phyloP scores from a whole-genome alignment of 2,888 invertebrate species.

The Acanthosoma haemorrhoidale region DNA sequence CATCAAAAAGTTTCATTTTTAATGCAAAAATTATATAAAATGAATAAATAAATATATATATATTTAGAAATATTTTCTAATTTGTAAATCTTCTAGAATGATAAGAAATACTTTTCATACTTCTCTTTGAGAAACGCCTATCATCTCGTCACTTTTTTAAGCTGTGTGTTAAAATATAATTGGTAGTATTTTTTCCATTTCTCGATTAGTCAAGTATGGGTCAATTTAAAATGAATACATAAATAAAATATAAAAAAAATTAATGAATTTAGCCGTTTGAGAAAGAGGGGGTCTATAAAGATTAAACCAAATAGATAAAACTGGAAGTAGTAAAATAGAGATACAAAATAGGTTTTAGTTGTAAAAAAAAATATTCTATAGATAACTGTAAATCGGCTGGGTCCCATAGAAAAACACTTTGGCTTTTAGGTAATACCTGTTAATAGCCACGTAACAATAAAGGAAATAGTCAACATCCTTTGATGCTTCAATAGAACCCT shows the following conservation, averaged over 20 bases:
- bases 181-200: not conserved
- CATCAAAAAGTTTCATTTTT: constrained; percentile 10
- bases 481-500: constrained; percentile 24
- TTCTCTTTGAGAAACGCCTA: not conserved
- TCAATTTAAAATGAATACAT: not conserved
- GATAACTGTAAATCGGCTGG: constrained; percentile 32
- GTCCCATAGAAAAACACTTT: constrained; percentile 37
- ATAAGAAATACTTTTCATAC: constrained; percentile 21
- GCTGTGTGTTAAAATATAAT: not conserved
- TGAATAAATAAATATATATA: constrained; percentile 22
- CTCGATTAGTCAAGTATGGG: not conserved
- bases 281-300: not conserved
- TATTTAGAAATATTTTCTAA: constrained; percentile 29
- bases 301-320: not conserved
- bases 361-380: constrained; percentile 1
- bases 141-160: not conserved
- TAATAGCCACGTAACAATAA: too few relatives aligned
- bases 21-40: constrained; percentile 11
- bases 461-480: not conserved
- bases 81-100: constrained; percentile 19
- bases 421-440: constrained; percentile 35
- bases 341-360: not conserved
- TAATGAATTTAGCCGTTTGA: not conserved
- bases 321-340: not conserved
- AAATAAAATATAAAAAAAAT: too few relatives aligned